Conservation (phyloP, 2,797 vertebrate genomes). For the Gorsachius magnificus region DNA sequence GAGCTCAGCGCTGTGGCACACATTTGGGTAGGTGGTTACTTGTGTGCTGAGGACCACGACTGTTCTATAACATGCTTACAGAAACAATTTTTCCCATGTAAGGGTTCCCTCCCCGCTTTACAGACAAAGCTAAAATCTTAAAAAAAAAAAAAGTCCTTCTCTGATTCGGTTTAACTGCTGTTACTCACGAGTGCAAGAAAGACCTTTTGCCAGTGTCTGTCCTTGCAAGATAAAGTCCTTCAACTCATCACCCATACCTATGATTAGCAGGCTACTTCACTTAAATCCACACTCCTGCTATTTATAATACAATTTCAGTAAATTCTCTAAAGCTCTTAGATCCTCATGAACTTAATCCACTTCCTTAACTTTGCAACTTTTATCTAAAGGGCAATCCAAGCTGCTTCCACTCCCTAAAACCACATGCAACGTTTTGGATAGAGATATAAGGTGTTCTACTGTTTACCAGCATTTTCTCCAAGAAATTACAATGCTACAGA, state of each 20-base stretch:
- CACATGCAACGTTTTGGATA: not conserved
- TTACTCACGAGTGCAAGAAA: slow-evolving; percentile 12
- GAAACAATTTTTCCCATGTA: not conserved
- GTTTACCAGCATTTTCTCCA: not conserved
- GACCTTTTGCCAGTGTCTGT: slow-evolving; percentile 19
- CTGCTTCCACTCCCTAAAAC: not conserved
- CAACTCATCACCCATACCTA: not conserved
- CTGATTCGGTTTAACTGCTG: slow-evolving; percentile 32
- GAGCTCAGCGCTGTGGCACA: not conserved
- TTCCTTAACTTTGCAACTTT: not conserved
- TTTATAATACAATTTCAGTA: not conserved
- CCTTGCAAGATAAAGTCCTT: not conserved
- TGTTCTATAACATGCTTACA: not conserved
- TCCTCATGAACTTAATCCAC: not conserved
- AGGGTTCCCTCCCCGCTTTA: not conserved
- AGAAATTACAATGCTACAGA: not conserved
- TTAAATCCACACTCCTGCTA: not conserved
- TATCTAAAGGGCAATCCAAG: not conserved
- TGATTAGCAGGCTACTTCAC: not conserved
- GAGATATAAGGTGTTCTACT: not conserved
- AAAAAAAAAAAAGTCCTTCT: slow-evolving; percentile 41
- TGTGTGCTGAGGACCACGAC: not conserved
- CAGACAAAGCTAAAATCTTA: slow-evolving; percentile 3
- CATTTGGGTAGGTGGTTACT: not conserved
- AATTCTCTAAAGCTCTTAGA: not conserved